A percentile compares a stretch with the other conserved stretches of the same genome.
Evolutionary conservation across 2,113 vertebrate genomes (phyloP).

Genomic region (Oncorhynchus clarkii): DNA sequence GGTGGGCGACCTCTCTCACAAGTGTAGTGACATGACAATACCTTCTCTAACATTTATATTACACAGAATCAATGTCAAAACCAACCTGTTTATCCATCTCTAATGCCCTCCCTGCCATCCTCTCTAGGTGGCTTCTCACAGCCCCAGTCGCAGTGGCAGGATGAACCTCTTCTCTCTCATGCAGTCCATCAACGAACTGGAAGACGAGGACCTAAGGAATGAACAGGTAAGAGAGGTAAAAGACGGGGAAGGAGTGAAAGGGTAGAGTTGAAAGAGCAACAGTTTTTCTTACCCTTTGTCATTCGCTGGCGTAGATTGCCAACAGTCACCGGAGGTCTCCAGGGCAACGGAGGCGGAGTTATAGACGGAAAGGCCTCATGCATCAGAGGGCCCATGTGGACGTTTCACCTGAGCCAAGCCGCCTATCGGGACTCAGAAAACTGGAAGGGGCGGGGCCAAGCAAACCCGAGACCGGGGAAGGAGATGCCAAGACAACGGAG

Average conservation of each 20-base stretch:
- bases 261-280: not conserved
- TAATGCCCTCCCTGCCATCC: not conserved
- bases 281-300: not conserved
- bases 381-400: slow-evolving; percentile 72
- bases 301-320: slow-evolving; percentile 45
- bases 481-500: not conserved
- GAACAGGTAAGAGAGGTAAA: slow-evolving; percentile 54
- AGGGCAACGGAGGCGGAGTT: slow-evolving; percentile 62
- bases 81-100: not conserved
- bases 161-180: slow-evolving; percentile 92
- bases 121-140: slow-evolving; percentile 44
- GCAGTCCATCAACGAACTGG: slow-evolving; percentile 89
- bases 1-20: slow-evolving; percentile 7
- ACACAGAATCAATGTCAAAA: not conserved
- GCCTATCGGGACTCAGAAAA: slow-evolving; percentile 15
- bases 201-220: slow-evolving; percentile 57
- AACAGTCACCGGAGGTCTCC: slow-evolving; percentile 64
- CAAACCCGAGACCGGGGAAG: not conserved
- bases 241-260: not conserved
- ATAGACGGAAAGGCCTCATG: slow-evolving; percentile 50
- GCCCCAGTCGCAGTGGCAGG: slow-evolving; percentile 72
- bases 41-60: too few species aligned
- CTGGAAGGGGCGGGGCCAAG: slow-evolving; percentile 9
- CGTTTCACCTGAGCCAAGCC: slow-evolving; percentile 70
- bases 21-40: too few species aligned